phyloP scores from a whole-genome alignment of 2,113 vertebrate genomes.

The Takifugu bimaculatus region DNA sequence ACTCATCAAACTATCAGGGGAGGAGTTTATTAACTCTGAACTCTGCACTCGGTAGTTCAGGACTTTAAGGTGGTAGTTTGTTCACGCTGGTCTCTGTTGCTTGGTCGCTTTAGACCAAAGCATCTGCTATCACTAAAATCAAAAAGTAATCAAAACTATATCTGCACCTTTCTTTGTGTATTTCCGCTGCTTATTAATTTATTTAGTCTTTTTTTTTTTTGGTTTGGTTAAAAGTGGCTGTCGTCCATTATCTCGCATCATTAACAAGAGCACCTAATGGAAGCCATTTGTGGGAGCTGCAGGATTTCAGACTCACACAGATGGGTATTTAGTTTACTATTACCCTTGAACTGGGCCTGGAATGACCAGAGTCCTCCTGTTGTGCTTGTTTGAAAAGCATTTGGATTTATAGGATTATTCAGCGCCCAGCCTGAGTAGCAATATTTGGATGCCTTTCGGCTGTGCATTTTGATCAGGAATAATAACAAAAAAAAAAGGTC shows the following conservation, averaged over 20 bases:
- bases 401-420: slow-evolving; percentile 73
- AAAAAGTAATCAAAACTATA: too few relatives aligned
- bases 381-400: slow-evolving; percentile 65
- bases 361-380: slow-evolving; percentile 51
- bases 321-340: slow-evolving; percentile 70
- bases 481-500: slow-evolving; percentile 3
- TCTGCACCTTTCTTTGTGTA: too few relatives aligned
- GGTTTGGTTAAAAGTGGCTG: slow-evolving; percentile 8
- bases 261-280: slow-evolving; percentile 48
- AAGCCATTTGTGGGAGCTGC: slow-evolving; percentile 51
- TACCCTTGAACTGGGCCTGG: slow-evolving; percentile 64
- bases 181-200: too few relatives aligned
- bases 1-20: neutral
- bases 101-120: too few relatives aligned
- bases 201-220: too few relatives aligned
- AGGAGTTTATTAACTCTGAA: too few relatives aligned
- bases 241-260: slow-evolving; percentile 39
- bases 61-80: too few relatives aligned
- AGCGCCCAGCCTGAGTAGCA: slow-evolving; percentile 48
- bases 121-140: too few relatives aligned
- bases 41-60: too few relatives aligned
- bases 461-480: slow-evolving; percentile 49
- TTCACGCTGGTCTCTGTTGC: too few relatives aligned
- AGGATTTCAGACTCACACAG: slow-evolving; percentile 66
- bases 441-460: slow-evolving; percentile 60